Evolutionary conservation across 2,113 vertebrate genomes (phyloP), one percentile per base, ranked within the genome.

Genomic region (Mus pahari): DNA sequence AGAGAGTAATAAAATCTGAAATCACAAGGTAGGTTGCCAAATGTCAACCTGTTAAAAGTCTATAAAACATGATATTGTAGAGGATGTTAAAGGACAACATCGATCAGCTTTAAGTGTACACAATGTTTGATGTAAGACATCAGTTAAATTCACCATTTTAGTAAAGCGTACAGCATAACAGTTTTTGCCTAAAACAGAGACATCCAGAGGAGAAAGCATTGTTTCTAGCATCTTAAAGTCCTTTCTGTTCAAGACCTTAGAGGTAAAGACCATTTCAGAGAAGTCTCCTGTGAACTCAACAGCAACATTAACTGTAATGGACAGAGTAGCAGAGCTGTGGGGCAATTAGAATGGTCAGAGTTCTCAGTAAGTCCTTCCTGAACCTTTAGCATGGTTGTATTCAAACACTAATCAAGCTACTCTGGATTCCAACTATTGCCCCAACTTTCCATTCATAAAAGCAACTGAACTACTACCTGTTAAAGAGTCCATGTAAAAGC

Each of bases 1-100:
- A 86, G 48, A 86, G 53, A 42, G 1, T 24, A 94, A 91, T 71
- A 70, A 93, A 93, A n/a, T 55, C 53, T 93, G 31, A 83, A 90
- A 73, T 48, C 28, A 68, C 31, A 33, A 33, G 31, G 10, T 68
- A 68, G 31, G 13, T 68, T 68, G 31, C 12, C 9, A 73, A 93
- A 88, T 81, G 36, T 66, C 45, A 50, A 53, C 4, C 22, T 96
- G 33, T 89, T 36, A 66, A 94, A 89, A 82, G 7, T 48, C 60
- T 5, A 82, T 68, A 70, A 95, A 88, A 78, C 7, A 58, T 39
- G 60, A 31, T 62, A 78, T 60, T n/a, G 8, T 20, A 93, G 4
- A 86, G 3, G 28, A 8, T 33, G 28, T 31, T 53, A 19, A 90
- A 92, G 14, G 68, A 84, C 3, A 60, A 28, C 11, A 71, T 33